phyloP scores from a whole-genome alignment of 2,888 invertebrate species.

The Andrena bicolor region DNA sequence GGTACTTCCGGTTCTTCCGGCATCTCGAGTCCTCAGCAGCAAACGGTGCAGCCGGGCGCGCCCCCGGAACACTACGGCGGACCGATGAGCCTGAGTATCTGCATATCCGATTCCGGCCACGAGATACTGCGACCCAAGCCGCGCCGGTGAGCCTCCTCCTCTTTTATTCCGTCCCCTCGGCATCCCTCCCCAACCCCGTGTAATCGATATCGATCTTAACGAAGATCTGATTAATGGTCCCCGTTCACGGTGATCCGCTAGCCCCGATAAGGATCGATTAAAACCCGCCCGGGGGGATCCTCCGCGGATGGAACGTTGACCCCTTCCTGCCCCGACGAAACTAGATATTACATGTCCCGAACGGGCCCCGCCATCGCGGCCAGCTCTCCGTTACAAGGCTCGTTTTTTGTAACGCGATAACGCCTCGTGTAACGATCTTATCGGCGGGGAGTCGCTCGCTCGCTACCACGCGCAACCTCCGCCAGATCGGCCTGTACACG shows the following conservation, averaged over 20 bases:
- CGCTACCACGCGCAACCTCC: not conserved
- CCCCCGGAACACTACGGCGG: slow-evolving; percentile 87
- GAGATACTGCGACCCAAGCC: slow-evolving; percentile 95
- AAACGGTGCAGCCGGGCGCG: slow-evolving; percentile 69
- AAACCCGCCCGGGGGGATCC: slow-evolving; percentile 35
- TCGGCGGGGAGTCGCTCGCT: slow-evolving; percentile 2
- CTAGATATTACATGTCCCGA: slow-evolving; percentile 26
- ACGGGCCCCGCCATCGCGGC: not conserved
- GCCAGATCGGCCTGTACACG: not conserved
- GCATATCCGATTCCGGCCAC: slow-evolving; percentile 91
- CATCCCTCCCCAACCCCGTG: slow-evolving; percentile 14
- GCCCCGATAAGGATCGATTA: slow-evolving; percentile 65
- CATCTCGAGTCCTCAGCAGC: slow-evolving; percentile 76
- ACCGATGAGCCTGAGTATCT: slow-evolving; percentile 87
- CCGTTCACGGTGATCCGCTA: slow-evolving; percentile 54
- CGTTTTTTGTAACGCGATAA: slow-evolving; percentile 3
- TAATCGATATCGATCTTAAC: slow-evolving; percentile 68
- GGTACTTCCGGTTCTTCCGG: slow-evolving; percentile 75
- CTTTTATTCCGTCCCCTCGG: slow-evolving; percentile 3
- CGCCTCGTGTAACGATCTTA: slow-evolving; percentile 7
- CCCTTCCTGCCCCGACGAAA: slow-evolving; percentile 26
- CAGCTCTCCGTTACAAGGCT: not conserved
- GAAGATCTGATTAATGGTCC: slow-evolving; percentile 71
- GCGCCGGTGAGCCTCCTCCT: slow-evolving; percentile 88
- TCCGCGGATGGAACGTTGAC: slow-evolving; percentile 45